phyloP scores from a whole-genome alignment of 2,888 invertebrate species.

The Cordylochernes scorpioides region DNA sequence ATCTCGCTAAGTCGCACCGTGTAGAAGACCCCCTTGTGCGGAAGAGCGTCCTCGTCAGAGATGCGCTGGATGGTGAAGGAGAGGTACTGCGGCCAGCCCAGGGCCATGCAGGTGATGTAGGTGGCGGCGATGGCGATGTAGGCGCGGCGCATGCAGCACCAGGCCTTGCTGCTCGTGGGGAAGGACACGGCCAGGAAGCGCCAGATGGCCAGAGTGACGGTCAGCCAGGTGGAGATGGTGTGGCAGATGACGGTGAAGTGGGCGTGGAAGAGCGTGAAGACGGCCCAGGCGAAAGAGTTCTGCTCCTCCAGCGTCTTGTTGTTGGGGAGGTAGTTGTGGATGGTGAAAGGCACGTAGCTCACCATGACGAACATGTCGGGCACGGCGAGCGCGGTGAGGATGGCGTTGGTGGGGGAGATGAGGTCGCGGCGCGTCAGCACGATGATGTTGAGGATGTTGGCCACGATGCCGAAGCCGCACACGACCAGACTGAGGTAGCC shows the following conservation, averaged over 20 bases:
- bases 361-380: constrained; percentile 70
- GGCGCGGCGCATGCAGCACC: constrained; percentile 46
- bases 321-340: constrained; percentile 38
- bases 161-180: constrained; percentile 8
- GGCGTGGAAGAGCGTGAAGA: constrained; percentile 66
- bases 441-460: constrained; percentile 69
- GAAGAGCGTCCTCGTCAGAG: constrained; percentile 3
- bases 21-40: background rate
- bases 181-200: constrained; percentile 43
- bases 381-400: constrained; percentile 54
- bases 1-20: constrained; percentile 35
- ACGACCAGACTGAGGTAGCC: constrained; percentile 61
- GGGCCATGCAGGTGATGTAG: constrained; percentile 49
- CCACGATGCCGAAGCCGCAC: constrained; percentile 63
- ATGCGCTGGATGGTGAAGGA: constrained; percentile 35
- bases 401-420: constrained; percentile 68
- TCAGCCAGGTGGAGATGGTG: constrained; percentile 75
- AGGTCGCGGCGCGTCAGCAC: constrained; percentile 68
- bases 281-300: constrained; percentile 44
- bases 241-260: constrained; percentile 62
- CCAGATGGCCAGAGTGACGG: constrained; percentile 75
- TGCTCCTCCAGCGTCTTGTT: constrained; percentile 8
- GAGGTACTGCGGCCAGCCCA: constrained; percentile 59
- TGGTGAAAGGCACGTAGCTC: constrained; percentile 67
- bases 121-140: constrained; percentile 45